Evolutionary conservation across 2,797 vertebrate species (phyloP).

Genomic region (Platyrinchus mystaceus): DNA sequence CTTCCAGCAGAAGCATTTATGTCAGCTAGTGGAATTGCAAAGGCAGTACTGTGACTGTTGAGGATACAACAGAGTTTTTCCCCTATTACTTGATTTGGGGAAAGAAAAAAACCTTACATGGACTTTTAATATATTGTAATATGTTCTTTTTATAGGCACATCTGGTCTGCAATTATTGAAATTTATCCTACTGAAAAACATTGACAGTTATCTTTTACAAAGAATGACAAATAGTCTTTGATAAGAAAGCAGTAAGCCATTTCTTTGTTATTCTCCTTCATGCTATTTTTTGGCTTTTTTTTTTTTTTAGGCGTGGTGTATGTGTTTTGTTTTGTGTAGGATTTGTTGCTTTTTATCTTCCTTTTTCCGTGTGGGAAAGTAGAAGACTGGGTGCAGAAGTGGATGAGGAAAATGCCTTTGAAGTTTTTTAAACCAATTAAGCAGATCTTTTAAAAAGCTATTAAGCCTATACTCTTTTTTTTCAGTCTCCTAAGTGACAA

Average conservation of each 20-base stretch:
- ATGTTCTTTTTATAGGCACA: neutral
- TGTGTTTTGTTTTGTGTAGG: neutral
- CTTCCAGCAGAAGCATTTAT: neutral
- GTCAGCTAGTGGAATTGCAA: neutral
- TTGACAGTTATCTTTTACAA: neutral
- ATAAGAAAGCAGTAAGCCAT: neutral
- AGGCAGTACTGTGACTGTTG: neutral
- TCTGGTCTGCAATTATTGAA: neutral
- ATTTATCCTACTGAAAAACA: neutral
- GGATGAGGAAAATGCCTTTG: neutral
- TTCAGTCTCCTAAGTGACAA: neutral
- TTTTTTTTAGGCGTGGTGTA: fast-evolving
- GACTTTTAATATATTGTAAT: neutral
- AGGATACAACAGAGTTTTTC: neutral
- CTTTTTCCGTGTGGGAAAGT: neutral
- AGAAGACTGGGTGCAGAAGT: neutral
- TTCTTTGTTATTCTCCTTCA: neutral
- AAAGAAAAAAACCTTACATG: neutral
- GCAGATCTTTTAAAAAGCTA: neutral
- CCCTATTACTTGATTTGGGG: neutral
- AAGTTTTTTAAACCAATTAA: neutral
- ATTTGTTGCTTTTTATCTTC: neutral
- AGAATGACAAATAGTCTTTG: neutral
- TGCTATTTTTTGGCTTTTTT: fast-evolving
- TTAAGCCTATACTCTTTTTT: neutral